Evolutionary conservation across 2,113 vertebrate genomes (phyloP).

Genomic region (Rhineura floridana): DNA sequence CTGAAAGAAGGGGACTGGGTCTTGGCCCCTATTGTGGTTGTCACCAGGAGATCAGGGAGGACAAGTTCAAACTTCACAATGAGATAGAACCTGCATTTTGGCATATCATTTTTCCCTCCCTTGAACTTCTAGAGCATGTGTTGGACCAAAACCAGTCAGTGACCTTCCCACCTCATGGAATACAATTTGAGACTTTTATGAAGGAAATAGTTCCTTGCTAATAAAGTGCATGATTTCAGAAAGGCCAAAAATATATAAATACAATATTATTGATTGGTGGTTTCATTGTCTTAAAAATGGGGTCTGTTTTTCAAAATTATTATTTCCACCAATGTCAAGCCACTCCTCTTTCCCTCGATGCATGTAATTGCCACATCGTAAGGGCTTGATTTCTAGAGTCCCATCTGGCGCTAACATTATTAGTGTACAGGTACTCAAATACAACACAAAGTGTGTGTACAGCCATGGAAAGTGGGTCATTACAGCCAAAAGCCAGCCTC

Average conservation of each 20-base stretch:
- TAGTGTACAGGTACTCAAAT: no score
- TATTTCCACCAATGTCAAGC: background rate
- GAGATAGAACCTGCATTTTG: background rate
- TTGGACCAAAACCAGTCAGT: background rate
- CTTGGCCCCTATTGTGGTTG: constrained; percentile 9
- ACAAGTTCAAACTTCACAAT: accelerated
- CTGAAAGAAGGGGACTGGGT: background rate
- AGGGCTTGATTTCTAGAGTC: background rate
- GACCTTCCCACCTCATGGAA: accelerated
- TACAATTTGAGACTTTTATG: background rate
- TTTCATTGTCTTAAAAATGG: background rate
- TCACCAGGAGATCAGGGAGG: background rate
- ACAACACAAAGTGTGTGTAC: no score
- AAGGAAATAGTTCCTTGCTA: background rate
- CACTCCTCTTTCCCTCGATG: background rate
- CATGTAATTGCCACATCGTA: background rate
- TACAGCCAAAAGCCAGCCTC: background rate
- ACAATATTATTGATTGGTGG: background rate
- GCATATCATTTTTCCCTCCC: background rate
- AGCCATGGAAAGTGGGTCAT: background rate
- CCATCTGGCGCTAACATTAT: accelerated
- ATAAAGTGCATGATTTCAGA: constrained; percentile 65
- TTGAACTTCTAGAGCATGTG: background rate
- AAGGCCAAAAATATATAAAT: constrained; percentile 40
- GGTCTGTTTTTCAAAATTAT: no score